Conservation (phyloP, 2,888 invertebrate genomes). For the Crematogaster levior region DNA sequence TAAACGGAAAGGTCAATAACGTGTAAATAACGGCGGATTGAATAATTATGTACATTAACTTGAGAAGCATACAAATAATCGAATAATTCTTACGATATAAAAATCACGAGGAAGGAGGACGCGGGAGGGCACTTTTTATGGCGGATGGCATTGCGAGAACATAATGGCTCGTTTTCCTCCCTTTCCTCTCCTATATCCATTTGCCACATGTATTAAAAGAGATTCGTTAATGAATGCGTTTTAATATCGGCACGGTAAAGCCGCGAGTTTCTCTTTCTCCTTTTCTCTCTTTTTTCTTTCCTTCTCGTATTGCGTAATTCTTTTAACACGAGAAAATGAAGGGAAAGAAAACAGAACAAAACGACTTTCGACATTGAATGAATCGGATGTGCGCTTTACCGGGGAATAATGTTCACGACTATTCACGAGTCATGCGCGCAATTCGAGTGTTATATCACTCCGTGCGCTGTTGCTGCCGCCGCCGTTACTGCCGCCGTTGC, state of each 20-base stretch:
- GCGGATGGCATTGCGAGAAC: not conserved
- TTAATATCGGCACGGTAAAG: conserved; percentile 78
- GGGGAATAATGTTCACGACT: conserved; percentile 36
- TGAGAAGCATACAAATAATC: conserved; percentile 52
- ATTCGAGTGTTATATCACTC: conserved; percentile 48
- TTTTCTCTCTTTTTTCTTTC: not conserved
- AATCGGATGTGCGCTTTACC: conserved; percentile 50
- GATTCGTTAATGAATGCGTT: conserved; percentile 74
- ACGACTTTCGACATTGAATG: conserved; percentile 40
- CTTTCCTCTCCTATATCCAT: conserved; percentile 48
- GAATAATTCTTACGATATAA: conserved; percentile 54
- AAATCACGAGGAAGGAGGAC: conserved; percentile 38
- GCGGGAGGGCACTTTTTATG: conserved; percentile 12
- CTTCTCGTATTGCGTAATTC: conserved; percentile 3
- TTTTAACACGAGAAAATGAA: conserved; percentile 23
- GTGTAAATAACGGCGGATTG: conserved; percentile 75
- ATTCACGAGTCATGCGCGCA: conserved; percentile 35
- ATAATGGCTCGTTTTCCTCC: conserved; percentile 31
- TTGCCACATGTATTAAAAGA: conserved; percentile 68
- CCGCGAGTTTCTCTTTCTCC: conserved; percentile 47
- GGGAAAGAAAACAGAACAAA: conserved; percentile 7
- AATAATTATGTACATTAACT: conserved; percentile 76
- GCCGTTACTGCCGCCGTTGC: not conserved
- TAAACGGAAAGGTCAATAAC: conserved; percentile 63
- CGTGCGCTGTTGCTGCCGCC: not conserved